Percentiles rank a stretch among this genome's conserved stretches.
phyloP scores from a whole-genome alignment of 2,888 invertebrate species.

The Netelia virgata region DNA sequence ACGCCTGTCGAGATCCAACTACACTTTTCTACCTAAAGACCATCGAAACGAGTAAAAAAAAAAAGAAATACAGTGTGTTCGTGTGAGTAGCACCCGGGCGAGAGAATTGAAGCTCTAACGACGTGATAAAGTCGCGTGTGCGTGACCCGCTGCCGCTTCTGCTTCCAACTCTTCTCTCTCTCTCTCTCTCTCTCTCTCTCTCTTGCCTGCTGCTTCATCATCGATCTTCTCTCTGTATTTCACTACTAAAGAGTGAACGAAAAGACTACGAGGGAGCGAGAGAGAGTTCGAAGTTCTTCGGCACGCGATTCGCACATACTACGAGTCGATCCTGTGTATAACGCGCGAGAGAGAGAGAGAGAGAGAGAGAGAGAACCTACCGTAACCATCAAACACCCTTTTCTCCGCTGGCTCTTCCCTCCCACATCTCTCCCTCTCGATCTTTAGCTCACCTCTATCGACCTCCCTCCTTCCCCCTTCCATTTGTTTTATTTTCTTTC shows the following conservation, averaged over 20 bases:
- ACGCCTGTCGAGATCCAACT: neutral
- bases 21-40: neutral
- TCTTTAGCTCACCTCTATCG: conserved; percentile 15
- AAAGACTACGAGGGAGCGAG: neutral
- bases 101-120: conserved; percentile 69
- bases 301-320: conserved; percentile 68
- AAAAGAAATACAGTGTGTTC: neutral
- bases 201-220: conserved; percentile 76
- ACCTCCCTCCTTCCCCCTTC: neutral
- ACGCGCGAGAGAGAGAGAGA: neutral
- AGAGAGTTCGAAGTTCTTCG: conserved; percentile 47
- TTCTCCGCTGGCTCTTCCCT: conserved; percentile 38
- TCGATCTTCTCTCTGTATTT: conserved; percentile 75
- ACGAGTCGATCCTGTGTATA: conserved; percentile 21
- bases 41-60: conserved; percentile 10
- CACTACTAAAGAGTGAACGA: conserved; percentile 19
- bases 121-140: conserved; percentile 76
- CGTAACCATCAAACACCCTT: conserved; percentile 47
- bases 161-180: conserved; percentile 57
- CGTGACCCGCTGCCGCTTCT: conserved; percentile 71
- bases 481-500: conserved; percentile 57
- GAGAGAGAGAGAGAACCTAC: conserved; percentile 30
- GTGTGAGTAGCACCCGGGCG: conserved; percentile 25
- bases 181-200: conserved; percentile 19
- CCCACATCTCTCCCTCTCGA: conserved; percentile 22